Percentiles rank a stretch among this genome's conserved stretches.
Conservation (phyloP, 2,113 vertebrate species). For the Trematomus loennbergii region DNA sequence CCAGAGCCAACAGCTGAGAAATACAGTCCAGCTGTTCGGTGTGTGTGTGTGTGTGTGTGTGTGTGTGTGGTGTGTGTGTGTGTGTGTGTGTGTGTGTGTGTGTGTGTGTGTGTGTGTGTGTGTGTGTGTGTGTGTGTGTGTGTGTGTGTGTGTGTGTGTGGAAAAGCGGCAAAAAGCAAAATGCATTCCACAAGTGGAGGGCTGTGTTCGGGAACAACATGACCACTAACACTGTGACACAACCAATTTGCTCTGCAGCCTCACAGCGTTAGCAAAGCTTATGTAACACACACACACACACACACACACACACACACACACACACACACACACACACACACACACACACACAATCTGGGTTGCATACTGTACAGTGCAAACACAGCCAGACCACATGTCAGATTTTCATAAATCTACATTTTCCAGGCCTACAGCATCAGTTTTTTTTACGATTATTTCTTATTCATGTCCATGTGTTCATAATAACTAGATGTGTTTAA, state of each 20-base stretch:
- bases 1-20: conserved; percentile 56
- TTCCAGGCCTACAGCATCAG: neutral
- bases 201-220: conserved; percentile 60
- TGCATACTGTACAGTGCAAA: neutral
- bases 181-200: conserved; percentile 67
- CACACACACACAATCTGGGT: conserved; percentile 30
- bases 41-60: neutral
- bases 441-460: neutral
- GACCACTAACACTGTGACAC: conserved; percentile 69
- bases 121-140: too few species aligned
- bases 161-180: conserved; percentile 21
- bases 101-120: too few species aligned
- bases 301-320: conserved; percentile 8
- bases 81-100: too few species aligned
- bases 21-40: conserved; percentile 69
- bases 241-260: conserved; percentile 60
- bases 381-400: conserved; percentile 39
- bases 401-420: conserved; percentile 35
- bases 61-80: too few species aligned
- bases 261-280: conserved; percentile 26
- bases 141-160: neutral
- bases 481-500: too few species aligned
- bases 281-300: conserved; percentile 50
- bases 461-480: conserved; percentile 1
- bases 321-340: neutral